Base-by-base conservation (phyloP, 2,797 vertebrate species). In the Percopsis omiscomaycus region DNA sequence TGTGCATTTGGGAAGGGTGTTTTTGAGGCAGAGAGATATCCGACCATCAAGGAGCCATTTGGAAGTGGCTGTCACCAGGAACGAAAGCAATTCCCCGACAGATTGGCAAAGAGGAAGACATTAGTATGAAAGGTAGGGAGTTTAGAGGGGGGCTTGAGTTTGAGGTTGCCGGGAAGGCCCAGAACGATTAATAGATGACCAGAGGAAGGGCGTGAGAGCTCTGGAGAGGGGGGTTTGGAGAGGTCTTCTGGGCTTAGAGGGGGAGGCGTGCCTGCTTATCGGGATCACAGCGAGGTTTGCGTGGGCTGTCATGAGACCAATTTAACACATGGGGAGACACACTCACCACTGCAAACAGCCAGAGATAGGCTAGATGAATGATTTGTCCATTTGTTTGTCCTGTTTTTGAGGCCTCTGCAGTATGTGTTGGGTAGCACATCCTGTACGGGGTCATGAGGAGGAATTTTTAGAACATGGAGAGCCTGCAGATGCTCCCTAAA, bases 181-280 rank as follows among this genome's bases (percentile, higher is more conserved):
- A 59, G 79, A 73, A 75, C 69, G 58, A 82, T 82, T 85, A 83
- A 65, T 80, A 78, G 67, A 74, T 65, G 73, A 79, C 75, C 64
- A 66, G 48, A 73, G 73, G 82, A 76, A 44, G 61, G 30, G 67
- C 55, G 55, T 14, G 64, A 55, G 67, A 67, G 52, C 47, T 11
- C 59, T 59, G 64, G 14, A 30, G 48, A 3, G 12, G 51, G 61
- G 16, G 55, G 53, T 16, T 4, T 57, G 32, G 54, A 47, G 54
- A 47, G 55, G 2, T 15, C 56, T 57, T 45, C 0, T 28, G 22
- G 75, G 61, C 68, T 65, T 54, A 44, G 55, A 44, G 55, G 76
- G 74, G 65, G 79, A 74, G 77, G 71, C 85, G 83, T 86, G 81
- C 75, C 72, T 59, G 63, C 79, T 89, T 83, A 89, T 87, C 84